Evolutionary conservation across 1,140 invertebrate species (phyloP), one percentile per base, ranked within the genome.

Genomic region (Sitodiplosis mosellana): DNA sequence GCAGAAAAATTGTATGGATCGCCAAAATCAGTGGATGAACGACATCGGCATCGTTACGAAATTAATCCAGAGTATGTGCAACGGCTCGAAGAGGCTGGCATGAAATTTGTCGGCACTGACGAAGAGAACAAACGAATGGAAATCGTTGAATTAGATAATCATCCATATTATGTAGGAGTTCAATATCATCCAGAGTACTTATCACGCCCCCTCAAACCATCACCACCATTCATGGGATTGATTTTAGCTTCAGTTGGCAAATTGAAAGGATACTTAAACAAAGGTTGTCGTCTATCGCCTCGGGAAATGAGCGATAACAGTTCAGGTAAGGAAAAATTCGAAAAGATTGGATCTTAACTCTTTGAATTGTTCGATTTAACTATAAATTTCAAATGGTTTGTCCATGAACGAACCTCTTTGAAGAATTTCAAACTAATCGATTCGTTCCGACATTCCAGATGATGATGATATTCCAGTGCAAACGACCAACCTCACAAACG

Each of bases 121-220:
- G 68, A 70, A 33, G 75, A 77, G 21, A 70, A 76, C 48, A 72
- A 70, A 42, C 71, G 80, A 44, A 96, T 96, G 92, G 95, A 93
- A 70, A 85, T 83, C 27, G 74, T 80, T 15, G 77, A 77, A 63
- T 66, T 84, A 21, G 66, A 61, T 1, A 70, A 70, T 52, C 93
- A 99, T 69, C 84, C 81, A 1, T 99, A 87, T 63, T 99, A 87
- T 67, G 85, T 96, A 12, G 88, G 84, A 0, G 91, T 92, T 0
- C 96, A 99, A 66, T 99, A 86, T 65, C 95, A 99, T 68, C 95
- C 95, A 0, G 95, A 99, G 64, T 99, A 98, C 66, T 70, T 96
- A 45, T 94, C 89, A 1, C 73, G 93, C 1, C 94, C 95, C 0
- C 65, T 96, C 45, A 83, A 82, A 52, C 93, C 95, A 0, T 95